Evolutionary conservation across 2,888 invertebrate species (phyloP), one percentile per base, ranked within the genome.

Genomic region (Watsonalla binaria): DNA sequence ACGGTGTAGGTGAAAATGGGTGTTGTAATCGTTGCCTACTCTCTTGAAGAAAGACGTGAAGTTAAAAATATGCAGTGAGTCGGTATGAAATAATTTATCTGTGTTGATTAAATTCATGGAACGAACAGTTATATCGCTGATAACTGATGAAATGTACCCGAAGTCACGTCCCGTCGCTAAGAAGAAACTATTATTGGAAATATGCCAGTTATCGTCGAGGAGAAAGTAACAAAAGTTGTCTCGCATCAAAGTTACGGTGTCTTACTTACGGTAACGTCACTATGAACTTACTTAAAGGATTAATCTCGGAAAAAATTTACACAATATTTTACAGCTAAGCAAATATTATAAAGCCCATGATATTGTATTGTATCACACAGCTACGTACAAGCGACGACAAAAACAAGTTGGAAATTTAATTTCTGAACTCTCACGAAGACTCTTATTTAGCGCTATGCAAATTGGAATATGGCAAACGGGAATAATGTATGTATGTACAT

Each of bases 391-490:
- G 45, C n/a, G 33, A 49, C 46, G 51, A 51, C 50, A 35, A 52
- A 60, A 55, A 56, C 53, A 53, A 42, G 51, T 14, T 37, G 46
- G 13, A 45, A 34, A 51, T 51, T 33, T 13, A 51, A 47, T 47
- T n/a, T 33, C 51, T 46, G 52, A 55, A 46, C 46, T 51, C 55
- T 51, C 51, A 50, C 46, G 14, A 46, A 46, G 35, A 47, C 15
- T 55, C 53, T 56, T 63, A 63, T 57, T 62, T 58, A 49, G 49
- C 37, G 49, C 63, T 64, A 72, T 72, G 76, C 66, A 63, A 76
- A 76, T 75, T 68, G 51, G 60, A 60, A 66, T 72, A 73, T 68
- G 62, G 66, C 66, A 66, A 70, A 63, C 63, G 65, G 59, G 70
- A 72, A 57, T 70, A 68, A 70, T 69, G 60, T 60, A 52, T 60